A percentile compares a stretch with the other conserved stretches of the same genome.
phyloP scores from a whole-genome alignment of 2,888 invertebrate genomes.

The Eurois occulta region DNA sequence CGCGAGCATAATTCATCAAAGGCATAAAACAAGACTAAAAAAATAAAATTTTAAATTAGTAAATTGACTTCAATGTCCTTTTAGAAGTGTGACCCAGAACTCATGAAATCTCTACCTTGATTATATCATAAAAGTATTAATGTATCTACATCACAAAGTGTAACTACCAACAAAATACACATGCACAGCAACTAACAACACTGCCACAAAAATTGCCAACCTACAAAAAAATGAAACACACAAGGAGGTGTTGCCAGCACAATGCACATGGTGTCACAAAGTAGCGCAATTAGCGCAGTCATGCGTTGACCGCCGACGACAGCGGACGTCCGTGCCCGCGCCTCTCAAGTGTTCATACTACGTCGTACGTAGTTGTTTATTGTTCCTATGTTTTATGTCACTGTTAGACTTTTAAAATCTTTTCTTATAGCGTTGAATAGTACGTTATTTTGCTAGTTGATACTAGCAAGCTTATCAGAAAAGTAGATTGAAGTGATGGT shows the following conservation, averaged over 20 bases:
- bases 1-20: neutral
- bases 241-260: conserved; percentile 50
- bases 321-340: conserved; percentile 69
- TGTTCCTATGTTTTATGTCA: conserved; percentile 33
- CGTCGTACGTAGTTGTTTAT: conserved; percentile 38
- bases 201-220: conserved; percentile 19
- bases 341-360: conserved; percentile 59
- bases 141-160: neutral
- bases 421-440: neutral
- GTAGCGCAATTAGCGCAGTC: conserved; percentile 76
- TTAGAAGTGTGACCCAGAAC: neutral
- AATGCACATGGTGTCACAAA: conserved; percentile 63
- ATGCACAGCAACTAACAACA: conserved; percentile 16
- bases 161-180: neutral
- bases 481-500: neutral
- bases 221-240: conserved; percentile 29
- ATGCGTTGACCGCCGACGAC: conserved; percentile 66
- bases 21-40: neutral
- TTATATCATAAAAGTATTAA: no score
- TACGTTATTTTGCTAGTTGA: neutral
- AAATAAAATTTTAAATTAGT: neutral
- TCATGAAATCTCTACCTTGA: neutral
- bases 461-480: neutral
- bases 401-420: conserved; percentile 4
- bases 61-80: neutral